phyloP scores from a whole-genome alignment of 2,113 vertebrate genomes.

The Lonchura striata region DNA sequence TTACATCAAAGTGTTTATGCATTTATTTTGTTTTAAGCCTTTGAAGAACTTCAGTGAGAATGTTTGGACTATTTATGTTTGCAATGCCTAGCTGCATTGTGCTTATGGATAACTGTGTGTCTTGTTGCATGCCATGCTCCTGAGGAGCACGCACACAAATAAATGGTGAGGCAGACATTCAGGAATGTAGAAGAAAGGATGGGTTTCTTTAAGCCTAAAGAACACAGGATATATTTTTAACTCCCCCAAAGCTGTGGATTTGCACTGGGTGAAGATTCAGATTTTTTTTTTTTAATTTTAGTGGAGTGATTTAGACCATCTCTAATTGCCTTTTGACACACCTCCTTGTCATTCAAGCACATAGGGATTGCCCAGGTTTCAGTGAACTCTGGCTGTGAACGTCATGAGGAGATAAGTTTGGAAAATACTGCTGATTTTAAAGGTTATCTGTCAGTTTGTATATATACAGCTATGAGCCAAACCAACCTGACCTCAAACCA shows the following conservation, averaged over 20 bases:
- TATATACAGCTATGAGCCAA: not conserved
- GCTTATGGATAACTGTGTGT: not conserved
- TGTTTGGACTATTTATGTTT: not conserved
- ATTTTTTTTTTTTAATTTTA: not conserved
- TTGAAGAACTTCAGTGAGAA: not conserved
- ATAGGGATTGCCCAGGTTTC: not conserved
- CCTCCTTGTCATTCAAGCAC: not conserved
- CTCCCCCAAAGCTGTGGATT: not conserved
- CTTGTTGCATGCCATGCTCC: not conserved
- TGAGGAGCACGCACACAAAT: not conserved
- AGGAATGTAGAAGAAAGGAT: not conserved
- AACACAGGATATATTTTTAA: not conserved
- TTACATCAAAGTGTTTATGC: not conserved
- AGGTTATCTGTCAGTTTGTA: constrained; percentile 49
- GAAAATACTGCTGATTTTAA: constrained; percentile 52
- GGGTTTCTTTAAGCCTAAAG: not conserved
- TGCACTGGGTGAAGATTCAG: not conserved
- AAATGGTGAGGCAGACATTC: not conserved
- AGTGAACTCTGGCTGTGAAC: not conserved
- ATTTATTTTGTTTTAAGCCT: not conserved
- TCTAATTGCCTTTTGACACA: not conserved
- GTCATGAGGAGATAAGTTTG: not conserved
- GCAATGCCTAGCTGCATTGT: not conserved
- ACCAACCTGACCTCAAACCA: constrained; percentile 8
- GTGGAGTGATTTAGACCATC: not conserved